A percentile compares a stretch with the other conserved stretches of the same genome.
Evolutionary conservation across 2,113 vertebrate species (phyloP).

Genomic region (Hippopotamus amphibius): DNA sequence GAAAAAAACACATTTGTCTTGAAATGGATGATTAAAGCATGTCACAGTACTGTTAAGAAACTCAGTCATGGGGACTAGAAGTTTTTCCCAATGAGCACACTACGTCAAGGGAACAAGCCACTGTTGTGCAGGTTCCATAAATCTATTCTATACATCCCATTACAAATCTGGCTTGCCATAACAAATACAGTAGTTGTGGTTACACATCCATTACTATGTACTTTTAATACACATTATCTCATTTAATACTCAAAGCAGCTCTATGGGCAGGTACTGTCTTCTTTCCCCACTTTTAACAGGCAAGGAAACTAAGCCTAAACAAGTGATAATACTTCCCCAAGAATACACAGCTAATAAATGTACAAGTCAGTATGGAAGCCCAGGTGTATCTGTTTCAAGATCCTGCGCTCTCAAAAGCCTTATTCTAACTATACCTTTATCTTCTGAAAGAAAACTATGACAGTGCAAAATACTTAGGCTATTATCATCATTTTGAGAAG

Average conservation of each 20-base stretch:
- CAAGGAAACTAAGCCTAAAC: neutral
- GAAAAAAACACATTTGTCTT: neutral
- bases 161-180: conserved; percentile 37
- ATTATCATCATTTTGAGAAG: conserved; percentile 45
- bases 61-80: neutral
- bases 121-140: neutral
- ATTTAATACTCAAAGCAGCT: conserved; percentile 15
- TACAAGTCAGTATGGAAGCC: neutral
- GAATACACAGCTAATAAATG: neutral
- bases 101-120: neutral
- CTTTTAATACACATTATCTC: conserved; percentile 1
- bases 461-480: neutral
- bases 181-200: neutral
- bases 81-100: neutral
- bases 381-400: neutral
- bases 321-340: neutral
- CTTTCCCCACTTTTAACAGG: conserved; percentile 5
- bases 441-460: conserved; percentile 16
- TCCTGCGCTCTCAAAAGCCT: neutral
- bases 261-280: neutral
- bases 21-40: conserved; percentile 23
- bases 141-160: neutral
- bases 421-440: neutral
- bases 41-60: conserved; percentile 1
- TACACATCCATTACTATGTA: neutral